A percentile compares a stretch with the other conserved stretches of the same genome.
Conservation (phyloP, 1,140 invertebrate genomes). For the Melanaphis sacchari region DNA sequence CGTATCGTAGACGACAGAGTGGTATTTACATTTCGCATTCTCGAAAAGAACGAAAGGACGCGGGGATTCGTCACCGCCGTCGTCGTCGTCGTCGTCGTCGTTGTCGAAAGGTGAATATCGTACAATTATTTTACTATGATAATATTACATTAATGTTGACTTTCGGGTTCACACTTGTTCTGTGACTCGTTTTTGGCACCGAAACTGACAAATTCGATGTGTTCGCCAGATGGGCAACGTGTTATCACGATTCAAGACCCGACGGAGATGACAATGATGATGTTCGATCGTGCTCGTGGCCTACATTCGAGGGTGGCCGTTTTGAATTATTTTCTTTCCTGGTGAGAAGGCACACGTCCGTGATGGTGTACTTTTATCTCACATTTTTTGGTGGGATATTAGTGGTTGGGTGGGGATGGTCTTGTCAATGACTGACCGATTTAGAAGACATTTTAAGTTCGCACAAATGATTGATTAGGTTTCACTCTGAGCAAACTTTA, state of each 20-base stretch:
- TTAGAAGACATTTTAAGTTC: not conserved
- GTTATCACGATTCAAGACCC: not conserved
- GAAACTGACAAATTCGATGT: too few relatives aligned
- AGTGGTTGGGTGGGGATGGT: not conserved
- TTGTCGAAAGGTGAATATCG: slow-evolving; percentile 20
- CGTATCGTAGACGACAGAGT: not conserved
- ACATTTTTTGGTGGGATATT: not conserved
- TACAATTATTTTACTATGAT: not conserved
- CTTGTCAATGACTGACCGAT: not conserved
- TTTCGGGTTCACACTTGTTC: not conserved
- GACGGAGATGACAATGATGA: not conserved
- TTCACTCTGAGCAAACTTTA: not conserved
- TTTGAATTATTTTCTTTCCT: not conserved
- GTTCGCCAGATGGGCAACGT: not conserved
- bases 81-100: not conserved
- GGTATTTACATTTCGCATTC: not conserved
- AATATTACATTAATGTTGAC: not conserved
- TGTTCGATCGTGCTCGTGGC: not conserved
- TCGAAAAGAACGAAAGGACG: not conserved
- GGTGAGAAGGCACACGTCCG: too few relatives aligned
- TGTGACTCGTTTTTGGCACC: not conserved
- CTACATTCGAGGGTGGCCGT: not conserved
- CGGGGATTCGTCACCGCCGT: not conserved
- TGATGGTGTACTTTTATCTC: not conserved
- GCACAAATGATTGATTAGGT: not conserved